A percentile compares a stretch with the other conserved stretches of the same genome.
phyloP scores from a whole-genome alignment of 2,888 invertebrate species.

The Lepetodrilus schrolli region DNA sequence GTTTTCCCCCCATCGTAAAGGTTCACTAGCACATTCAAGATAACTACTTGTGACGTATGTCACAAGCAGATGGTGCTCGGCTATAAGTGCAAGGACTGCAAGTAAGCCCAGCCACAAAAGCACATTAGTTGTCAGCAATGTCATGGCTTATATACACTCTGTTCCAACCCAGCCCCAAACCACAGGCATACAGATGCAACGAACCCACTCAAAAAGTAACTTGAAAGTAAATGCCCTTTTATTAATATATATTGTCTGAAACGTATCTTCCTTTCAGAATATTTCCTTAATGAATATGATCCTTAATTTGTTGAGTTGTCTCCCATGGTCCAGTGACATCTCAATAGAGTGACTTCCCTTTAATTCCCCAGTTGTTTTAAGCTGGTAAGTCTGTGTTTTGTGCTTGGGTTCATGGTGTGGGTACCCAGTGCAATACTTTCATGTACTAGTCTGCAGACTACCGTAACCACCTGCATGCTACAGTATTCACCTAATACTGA shows the following conservation, averaged over 20 bases:
- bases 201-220: background rate
- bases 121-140: background rate
- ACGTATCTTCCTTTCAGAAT: too few species aligned
- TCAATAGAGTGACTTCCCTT: too few species aligned
- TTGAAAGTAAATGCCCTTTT: background rate
- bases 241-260: background rate
- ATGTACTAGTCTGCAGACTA: too few species aligned
- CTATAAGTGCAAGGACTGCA: conserved; percentile 94
- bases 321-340: too few species aligned
- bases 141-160: conserved; percentile 5
- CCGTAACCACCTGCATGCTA: too few species aligned
- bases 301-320: too few species aligned
- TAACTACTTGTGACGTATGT: conserved; percentile 92
- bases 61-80: conserved; percentile 86
- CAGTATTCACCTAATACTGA: too few species aligned
- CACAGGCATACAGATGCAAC: background rate
- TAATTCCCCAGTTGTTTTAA: too few species aligned
- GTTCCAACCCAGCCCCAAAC: background rate
- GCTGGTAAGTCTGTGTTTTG: too few species aligned
- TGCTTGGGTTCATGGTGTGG: too few species aligned
- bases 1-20: conserved; percentile 74
- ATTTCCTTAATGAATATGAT: too few species aligned
- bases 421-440: too few species aligned
- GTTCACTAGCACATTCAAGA: conserved; percentile 90
- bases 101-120: conserved; percentile 81